Percentiles rank a stretch among this genome's conserved stretches.
Conservation (phyloP, 2,797 vertebrate species). For the Buceros bicornis region DNA sequence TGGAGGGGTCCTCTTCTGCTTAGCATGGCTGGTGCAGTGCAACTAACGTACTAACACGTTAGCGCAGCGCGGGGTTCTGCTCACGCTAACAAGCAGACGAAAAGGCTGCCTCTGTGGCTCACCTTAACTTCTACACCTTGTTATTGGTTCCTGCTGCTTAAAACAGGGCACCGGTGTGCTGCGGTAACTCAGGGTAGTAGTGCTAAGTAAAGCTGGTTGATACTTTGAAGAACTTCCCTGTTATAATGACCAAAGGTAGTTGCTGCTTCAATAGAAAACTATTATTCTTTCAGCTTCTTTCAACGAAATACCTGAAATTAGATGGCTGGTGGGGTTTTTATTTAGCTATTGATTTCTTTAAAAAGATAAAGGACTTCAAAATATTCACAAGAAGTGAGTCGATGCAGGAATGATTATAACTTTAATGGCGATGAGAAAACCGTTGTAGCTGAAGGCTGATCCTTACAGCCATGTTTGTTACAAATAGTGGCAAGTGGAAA, state of each 20-base stretch:
- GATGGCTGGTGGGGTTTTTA: neutral
- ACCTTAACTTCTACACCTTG: rapidly evolving
- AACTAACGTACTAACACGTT: neutral
- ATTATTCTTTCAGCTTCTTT: neutral
- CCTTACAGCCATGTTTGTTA: neutral
- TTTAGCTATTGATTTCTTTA: neutral
- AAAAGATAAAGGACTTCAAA: neutral
- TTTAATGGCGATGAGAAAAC: neutral
- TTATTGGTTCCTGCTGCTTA: rapidly evolving
- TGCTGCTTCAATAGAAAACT: neutral
- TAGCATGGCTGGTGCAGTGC: constrained; percentile 4
- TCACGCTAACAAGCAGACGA: rapidly evolving
- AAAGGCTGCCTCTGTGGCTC: neutral
- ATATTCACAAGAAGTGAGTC: neutral
- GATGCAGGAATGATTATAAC: neutral
- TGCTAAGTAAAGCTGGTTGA: neutral
- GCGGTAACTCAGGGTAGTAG: neutral
- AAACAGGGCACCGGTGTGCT: neutral
- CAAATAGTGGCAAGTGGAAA: neutral
- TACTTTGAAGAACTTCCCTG: neutral
- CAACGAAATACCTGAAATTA: neutral
- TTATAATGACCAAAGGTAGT: neutral
- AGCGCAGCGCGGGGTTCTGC: neutral
- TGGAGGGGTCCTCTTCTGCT: neutral
- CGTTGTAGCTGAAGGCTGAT: neutral